A percentile compares a stretch with the other conserved stretches of the same genome.
These are phyloP conservation scores for Hydraecia micacea DNA, from an alignment of 2,888 invertebrate species.

Conservation along the genomic window DNA sequence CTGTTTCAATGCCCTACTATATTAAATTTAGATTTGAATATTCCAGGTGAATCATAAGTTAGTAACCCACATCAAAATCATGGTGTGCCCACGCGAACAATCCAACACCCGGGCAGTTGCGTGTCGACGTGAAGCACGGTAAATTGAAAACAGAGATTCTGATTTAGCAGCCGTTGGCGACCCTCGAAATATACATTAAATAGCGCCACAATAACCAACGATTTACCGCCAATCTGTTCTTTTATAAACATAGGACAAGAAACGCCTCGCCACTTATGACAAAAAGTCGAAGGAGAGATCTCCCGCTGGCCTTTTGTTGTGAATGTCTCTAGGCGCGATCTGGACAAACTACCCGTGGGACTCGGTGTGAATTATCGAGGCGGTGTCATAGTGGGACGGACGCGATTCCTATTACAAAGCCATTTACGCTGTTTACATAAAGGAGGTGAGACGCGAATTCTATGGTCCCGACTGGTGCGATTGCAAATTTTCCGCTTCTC, in stretches of 20 bases:
- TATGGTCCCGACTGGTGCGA: constrained; percentile 77
- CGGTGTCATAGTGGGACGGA: constrained; percentile 83
- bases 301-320: constrained; percentile 88
- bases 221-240: constrained; percentile 90
- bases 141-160: constrained; percentile 84
- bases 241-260: constrained; percentile 84
- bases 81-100: constrained; percentile 79
- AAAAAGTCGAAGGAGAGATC: constrained; percentile 87
- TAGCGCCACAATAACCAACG: constrained; percentile 86
- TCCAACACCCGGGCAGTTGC: constrained; percentile 82
- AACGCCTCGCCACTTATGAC: constrained; percentile 88
- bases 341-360: constrained; percentile 88
- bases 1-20: neutral
- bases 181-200: constrained; percentile 86
- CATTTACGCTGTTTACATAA: constrained; percentile 88
- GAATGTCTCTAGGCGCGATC: constrained; percentile 82
- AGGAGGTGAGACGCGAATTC: constrained; percentile 80
- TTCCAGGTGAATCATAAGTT: constrained; percentile 77
- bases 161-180: constrained; percentile 79
- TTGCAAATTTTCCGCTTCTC: constrained; percentile 88
- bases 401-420: constrained; percentile 86
- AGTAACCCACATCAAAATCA: constrained; percentile 83
- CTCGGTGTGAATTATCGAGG: constrained; percentile 85
- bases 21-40: constrained; percentile 69
- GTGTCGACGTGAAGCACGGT: constrained; percentile 83